These are phyloP conservation scores for Fulmarus glacialis DNA, from an alignment of 2,113 vertebrate genomes.

Conservation along the genomic window DNA sequence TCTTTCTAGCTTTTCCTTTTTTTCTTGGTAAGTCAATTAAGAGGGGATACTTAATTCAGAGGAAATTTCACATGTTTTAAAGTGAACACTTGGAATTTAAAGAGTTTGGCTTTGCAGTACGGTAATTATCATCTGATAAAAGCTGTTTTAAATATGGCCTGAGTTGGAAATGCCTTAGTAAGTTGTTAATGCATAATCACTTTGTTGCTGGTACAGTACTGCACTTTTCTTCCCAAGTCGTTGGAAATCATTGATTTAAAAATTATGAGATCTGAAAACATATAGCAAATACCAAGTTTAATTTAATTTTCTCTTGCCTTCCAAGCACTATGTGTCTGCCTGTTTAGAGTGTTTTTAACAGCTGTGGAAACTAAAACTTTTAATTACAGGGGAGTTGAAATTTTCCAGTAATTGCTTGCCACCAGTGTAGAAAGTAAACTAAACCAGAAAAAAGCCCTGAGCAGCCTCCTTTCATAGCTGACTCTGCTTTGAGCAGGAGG, in stretches of 20 bases:
- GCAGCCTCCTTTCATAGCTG: background rate
- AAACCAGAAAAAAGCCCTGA: background rate
- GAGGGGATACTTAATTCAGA: background rate
- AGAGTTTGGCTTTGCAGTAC: background rate
- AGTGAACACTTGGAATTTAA: background rate
- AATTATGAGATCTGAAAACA: background rate
- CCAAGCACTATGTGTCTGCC: background rate
- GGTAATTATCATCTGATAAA: background rate
- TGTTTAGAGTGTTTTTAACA: background rate
- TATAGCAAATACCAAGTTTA: background rate
- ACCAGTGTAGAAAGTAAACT: background rate
- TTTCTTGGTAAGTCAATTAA: background rate
- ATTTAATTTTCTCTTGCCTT: background rate
- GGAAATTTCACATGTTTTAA: background rate
- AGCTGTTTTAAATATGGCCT: background rate
- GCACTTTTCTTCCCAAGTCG: background rate
- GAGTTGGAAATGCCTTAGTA: background rate
- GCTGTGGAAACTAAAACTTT: background rate
- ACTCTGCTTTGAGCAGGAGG: background rate
- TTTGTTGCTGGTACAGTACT: background rate
- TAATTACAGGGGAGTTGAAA: background rate
- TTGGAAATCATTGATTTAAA: background rate
- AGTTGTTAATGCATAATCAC: background rate
- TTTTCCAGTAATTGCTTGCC: background rate
- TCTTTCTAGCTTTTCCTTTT: background rate